Evolutionary conservation across 2,888 invertebrate genomes (phyloP).

Genomic region (Zelleria hepariella): DNA sequence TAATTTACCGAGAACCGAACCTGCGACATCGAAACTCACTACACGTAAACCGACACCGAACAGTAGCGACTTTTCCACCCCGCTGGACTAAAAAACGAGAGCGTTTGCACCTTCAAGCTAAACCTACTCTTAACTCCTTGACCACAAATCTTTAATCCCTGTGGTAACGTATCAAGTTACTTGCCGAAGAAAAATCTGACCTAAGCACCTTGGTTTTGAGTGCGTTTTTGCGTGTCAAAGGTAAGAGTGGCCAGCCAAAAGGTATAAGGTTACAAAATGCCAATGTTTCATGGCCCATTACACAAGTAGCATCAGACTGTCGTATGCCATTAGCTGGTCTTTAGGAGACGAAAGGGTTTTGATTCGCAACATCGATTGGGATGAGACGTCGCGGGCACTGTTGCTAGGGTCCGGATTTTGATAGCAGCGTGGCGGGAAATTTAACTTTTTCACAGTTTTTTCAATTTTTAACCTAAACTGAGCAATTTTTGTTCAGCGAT

Average conservation of each 20-base stretch:
- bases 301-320: constrained; percentile 56
- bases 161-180: neutral
- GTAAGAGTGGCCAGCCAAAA: neutral
- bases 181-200: neutral
- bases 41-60: constrained; percentile 59
- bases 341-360: constrained; percentile 1
- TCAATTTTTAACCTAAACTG: too few relatives aligned
- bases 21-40: constrained; percentile 54
- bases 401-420: too few relatives aligned
- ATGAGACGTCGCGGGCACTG: too few relatives aligned
- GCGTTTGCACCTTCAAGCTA: neutral
- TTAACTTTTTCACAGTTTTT: too few relatives aligned
- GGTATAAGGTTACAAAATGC: constrained; percentile 53
- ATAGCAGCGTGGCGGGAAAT: too few relatives aligned
- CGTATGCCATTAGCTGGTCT: constrained; percentile 41
- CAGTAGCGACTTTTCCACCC: constrained; percentile 37
- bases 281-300: constrained; percentile 61
- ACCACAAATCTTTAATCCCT: neutral
- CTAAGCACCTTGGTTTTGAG: neutral
- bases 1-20: constrained; percentile 40
- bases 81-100: neutral
- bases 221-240: neutral
- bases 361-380: neutral
- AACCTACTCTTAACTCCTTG: neutral
- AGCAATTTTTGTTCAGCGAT: too few relatives aligned